Base-by-base conservation (phyloP, 1,140 invertebrate genomes). In the Drosophila busckii region DNA sequence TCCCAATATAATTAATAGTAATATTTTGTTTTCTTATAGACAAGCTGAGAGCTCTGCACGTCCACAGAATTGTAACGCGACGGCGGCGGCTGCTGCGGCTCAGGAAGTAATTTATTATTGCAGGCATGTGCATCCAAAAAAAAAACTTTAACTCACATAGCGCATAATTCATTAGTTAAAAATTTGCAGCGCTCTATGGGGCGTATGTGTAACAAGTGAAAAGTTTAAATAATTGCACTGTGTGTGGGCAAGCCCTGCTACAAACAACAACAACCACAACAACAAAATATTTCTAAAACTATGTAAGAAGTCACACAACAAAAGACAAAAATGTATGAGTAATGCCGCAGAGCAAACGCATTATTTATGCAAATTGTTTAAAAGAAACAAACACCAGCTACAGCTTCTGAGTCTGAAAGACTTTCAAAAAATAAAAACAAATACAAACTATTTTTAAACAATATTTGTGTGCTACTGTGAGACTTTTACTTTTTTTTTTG, bases 1-100 rank as follows among this genome's bases (percentile, higher is more conserved):
- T 82, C n/a, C n/a, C 73, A 80, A 80, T 80, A 80, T 80, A 80
- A 80, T 80, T 80, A 80, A 80, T 82, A 82, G 73, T 73, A 80
- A 80, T 80, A 82, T 82, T 71, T 70, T 50, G 59, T 22, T 38
- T 63, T 26, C 42, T 54, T 20, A 17, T 34, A n/a, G 15, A 16
- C 9, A 17, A 38, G 60, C 48, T 70, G n/a, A n/a, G n/a, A n/a
- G 69, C 50, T 46, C 29, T 44, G 46, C 71, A 67, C 58, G 63
- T 60, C 73, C 56, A 32, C 44, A 80, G 73, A 78, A 80, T 80
- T 62, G 69, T 73, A 80, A 71, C n/a, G n/a, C n/a, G n/a, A n/a
- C 58, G 23, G 44, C 49, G 35, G 58, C 35, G 2, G 44, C 32
- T 22, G 29, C 50, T 10, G 25, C 10, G n/a, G 35, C 35, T 26